These are phyloP conservation scores for Pelosia muscerda DNA, from an alignment of 2,888 invertebrate species.

Conservation along the genomic window DNA sequence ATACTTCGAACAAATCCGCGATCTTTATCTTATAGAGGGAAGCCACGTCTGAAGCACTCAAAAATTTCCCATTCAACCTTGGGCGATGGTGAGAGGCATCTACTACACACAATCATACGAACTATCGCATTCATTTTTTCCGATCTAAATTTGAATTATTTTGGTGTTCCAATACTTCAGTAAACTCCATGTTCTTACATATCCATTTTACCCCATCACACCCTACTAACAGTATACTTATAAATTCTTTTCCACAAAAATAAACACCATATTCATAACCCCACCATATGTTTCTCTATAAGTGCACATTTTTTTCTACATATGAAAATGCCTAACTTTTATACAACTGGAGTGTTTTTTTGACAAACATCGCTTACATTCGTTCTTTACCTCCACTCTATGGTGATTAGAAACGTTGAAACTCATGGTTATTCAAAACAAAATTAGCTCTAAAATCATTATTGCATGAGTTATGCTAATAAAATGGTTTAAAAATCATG, in stretches of 20 bases:
- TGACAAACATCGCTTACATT: slow-evolving; percentile 2
- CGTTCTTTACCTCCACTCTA: background rate
- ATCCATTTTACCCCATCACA: background rate
- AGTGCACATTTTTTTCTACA: slow-evolving; percentile 20
- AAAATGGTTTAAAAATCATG: too few species aligned
- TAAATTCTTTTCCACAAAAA: slow-evolving; percentile 15
- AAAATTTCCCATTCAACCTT: too few species aligned
- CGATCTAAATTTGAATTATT: too few species aligned
- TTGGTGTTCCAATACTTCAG: background rate
- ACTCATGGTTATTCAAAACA: background rate
- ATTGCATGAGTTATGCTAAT: too few species aligned
- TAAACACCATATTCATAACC: slow-evolving; percentile 9
- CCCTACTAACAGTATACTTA: background rate
- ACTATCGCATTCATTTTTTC: too few species aligned
- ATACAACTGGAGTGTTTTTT: background rate
- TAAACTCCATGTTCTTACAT: background rate
- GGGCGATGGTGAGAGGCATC: too few species aligned
- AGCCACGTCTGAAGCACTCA: too few species aligned
- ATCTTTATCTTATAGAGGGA: too few species aligned
- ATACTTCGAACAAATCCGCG: too few species aligned
- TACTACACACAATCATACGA: too few species aligned
- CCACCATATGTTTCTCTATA: slow-evolving; percentile 10
- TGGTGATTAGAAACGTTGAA: background rate
- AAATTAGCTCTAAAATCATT: background rate
- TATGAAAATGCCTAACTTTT: slow-evolving; percentile 6